Evolutionary conservation across 2,113 vertebrate species (phyloP).

Genomic region (Uropsilus gracilis): DNA sequence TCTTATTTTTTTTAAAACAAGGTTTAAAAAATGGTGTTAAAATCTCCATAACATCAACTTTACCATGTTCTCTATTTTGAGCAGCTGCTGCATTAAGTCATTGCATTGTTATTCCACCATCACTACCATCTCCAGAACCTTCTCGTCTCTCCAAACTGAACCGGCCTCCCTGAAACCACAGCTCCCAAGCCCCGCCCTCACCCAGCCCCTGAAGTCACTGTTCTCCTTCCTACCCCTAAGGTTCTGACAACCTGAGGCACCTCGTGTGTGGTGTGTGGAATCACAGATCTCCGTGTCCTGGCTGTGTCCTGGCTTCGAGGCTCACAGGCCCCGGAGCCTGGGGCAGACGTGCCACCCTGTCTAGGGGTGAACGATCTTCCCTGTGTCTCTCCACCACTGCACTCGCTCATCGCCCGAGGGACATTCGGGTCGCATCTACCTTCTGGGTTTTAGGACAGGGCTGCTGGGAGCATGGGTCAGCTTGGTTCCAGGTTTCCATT

Average conservation of each 20-base stretch:
- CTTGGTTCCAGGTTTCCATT: neutral
- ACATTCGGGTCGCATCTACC: neutral
- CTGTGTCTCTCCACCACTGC: accelerated
- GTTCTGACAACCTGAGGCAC: accelerated
- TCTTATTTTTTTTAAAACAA: neutral
- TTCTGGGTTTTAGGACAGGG: neutral
- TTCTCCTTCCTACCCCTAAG: neutral
- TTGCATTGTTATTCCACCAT: accelerated
- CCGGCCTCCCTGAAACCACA: neutral
- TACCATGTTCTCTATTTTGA: neutral
- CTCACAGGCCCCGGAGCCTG: neutral
- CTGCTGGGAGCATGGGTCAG: accelerated
- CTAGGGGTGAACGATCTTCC: too few species aligned
- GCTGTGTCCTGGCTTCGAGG: neutral
- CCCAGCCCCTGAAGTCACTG: neutral
- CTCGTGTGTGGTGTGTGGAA: too few species aligned
- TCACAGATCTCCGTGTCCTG: too few species aligned
- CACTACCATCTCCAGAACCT: neutral
- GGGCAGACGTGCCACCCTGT: too few species aligned
- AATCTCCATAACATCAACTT: neutral
- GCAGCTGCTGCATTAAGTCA: neutral
- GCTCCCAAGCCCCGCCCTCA: accelerated
- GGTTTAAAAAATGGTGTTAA: neutral
- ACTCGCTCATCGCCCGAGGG: neutral
- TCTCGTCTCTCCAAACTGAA: neutral